phyloP scores from a whole-genome alignment of 2,888 invertebrate species.

The Terebella lapidaria region DNA sequence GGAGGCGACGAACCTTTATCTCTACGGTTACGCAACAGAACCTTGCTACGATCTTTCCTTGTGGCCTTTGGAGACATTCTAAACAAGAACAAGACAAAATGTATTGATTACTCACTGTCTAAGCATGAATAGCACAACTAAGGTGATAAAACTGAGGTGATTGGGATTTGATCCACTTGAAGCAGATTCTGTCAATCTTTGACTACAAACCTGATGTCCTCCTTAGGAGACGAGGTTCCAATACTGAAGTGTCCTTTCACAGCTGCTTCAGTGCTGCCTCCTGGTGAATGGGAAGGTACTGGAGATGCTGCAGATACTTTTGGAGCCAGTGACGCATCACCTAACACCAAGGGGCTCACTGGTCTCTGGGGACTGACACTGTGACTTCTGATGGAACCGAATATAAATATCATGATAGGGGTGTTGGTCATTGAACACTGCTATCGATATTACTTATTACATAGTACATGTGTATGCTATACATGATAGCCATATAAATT shows the following conservation, averaged over 20 bases:
- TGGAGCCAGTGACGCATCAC: no score
- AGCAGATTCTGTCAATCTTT: no score
- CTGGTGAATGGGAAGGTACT: conserved; percentile 53
- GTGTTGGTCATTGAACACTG: not conserved
- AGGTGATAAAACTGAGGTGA: not conserved
- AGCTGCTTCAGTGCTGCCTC: conserved; percentile 33
- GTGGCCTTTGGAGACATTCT: conserved; percentile 51
- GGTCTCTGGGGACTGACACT: conserved; percentile 24
- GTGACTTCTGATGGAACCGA: conserved; percentile 8
- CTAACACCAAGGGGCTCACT: conserved; percentile 5
- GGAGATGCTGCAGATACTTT: not conserved
- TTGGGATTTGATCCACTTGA: no score
- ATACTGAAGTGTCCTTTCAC: conserved; percentile 60
- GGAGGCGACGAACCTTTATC: not conserved
- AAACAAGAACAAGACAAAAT: not conserved
- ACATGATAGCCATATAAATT: no score
- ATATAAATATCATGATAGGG: not conserved
- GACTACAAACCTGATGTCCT: conserved; percentile 54
- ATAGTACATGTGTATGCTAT: no score
- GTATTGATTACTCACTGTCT: not conserved
- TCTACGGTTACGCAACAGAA: conserved; percentile 20
- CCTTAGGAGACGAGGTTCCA: conserved; percentile 57
- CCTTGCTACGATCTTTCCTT: conserved; percentile 58
- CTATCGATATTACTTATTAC: no score
- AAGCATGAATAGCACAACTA: not conserved